These are phyloP conservation scores for Nomada hirtipes DNA, from an alignment of 2,888 invertebrate genomes.

Conservation along the genomic window DNA sequence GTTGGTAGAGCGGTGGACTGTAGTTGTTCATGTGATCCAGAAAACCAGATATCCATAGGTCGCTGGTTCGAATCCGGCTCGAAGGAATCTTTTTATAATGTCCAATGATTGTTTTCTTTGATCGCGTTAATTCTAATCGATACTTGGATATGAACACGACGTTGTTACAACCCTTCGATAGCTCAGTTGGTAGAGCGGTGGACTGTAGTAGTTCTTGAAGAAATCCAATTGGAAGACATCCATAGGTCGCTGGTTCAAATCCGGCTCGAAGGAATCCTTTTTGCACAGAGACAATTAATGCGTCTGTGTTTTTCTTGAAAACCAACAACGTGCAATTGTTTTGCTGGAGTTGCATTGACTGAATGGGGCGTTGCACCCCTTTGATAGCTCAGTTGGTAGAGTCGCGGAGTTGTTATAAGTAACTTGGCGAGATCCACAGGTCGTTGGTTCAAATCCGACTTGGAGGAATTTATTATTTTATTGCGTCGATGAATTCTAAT, in stretches of 20 bases:
- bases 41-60: constrained; percentile 77
- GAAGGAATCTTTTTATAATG: constrained; percentile 71
- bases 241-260: constrained; percentile 83
- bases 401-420: constrained; percentile 76
- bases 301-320: too few relatives aligned
- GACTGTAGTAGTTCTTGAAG: constrained; percentile 76
- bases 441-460: too few relatives aligned
- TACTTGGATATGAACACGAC: too few relatives aligned
- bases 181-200: constrained; percentile 84
- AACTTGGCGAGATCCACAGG: too few relatives aligned
- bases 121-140: too few relatives aligned
- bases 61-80: constrained; percentile 82
- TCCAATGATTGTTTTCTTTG: neutral
- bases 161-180: constrained; percentile 72
- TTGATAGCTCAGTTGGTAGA: constrained; percentile 84
- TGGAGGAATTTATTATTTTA: too few relatives aligned
- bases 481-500: too few relatives aligned
- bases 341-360: too few relatives aligned
- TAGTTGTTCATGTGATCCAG: constrained; percentile 73
- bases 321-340: too few relatives aligned
- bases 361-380: constrained; percentile 31
- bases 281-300: too few relatives aligned
- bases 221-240: constrained; percentile 65
- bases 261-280: constrained; percentile 80
- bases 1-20: constrained; percentile 84